Conservation (phyloP, 2,888 invertebrate species). For the Caenorhabditis sp. region DNA sequence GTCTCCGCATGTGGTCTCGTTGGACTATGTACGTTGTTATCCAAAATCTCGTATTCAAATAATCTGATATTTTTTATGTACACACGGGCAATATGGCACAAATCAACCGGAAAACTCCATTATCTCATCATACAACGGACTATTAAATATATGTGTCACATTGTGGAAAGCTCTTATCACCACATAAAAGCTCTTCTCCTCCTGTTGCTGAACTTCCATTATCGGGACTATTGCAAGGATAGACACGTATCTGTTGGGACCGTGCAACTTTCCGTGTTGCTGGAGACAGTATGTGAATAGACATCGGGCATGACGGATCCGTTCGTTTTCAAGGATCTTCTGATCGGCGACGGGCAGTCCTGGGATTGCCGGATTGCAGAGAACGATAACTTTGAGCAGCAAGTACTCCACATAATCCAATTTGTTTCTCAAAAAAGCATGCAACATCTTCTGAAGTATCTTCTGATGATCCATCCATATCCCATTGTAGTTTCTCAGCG, state of each 20-base stretch:
- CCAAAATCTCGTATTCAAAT: too few species aligned
- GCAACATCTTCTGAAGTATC: slow-evolving; percentile 35
- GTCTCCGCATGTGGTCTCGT: too few species aligned
- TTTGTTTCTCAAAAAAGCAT: slow-evolving; percentile 27
- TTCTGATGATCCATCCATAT: slow-evolving; percentile 37
- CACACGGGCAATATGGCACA: too few species aligned
- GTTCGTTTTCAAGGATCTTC: slow-evolving; percentile 32
- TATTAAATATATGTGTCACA: slow-evolving; percentile 33
- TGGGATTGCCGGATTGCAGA: slow-evolving; percentile 30
- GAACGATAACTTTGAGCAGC: slow-evolving; percentile 34
- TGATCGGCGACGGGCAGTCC: slow-evolving; percentile 5
- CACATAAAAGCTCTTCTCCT: slow-evolving; percentile 28
- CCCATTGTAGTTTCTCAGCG: slow-evolving; percentile 21
- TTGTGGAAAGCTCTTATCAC: slow-evolving; percentile 35
- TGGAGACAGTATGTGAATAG: slow-evolving; percentile 38
- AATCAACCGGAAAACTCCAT: slow-evolving; percentile 28
- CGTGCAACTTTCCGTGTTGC: slow-evolving; percentile 35
- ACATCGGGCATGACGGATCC: slow-evolving; percentile 38
- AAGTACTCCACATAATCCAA: slow-evolving; percentile 37
- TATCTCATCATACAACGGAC: slow-evolving; percentile 37
- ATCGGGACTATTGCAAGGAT: slow-evolving; percentile 24
- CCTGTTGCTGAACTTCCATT: slow-evolving; percentile 34
- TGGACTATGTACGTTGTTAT: too few species aligned
- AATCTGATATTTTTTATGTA: too few species aligned
- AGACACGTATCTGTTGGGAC: slow-evolving; percentile 24